phyloP scores from a whole-genome alignment of 2,113 vertebrate species.

The Amazona vittata region DNA sequence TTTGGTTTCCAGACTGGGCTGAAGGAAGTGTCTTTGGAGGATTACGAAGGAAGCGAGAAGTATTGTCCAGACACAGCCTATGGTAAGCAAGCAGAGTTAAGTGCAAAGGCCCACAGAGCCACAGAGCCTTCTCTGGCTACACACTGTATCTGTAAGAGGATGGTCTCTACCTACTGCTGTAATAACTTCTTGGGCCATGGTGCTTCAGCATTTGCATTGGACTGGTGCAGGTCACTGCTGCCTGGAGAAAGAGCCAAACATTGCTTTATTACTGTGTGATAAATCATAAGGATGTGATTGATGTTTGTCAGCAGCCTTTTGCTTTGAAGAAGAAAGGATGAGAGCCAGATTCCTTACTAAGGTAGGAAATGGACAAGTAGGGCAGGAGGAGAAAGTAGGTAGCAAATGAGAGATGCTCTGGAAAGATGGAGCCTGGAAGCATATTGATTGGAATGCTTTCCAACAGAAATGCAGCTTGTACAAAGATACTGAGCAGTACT shows the following conservation, averaged over 20 bases:
- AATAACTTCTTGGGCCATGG: not conserved
- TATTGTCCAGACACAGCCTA: slow-evolving; percentile 83
- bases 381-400: not conserved
- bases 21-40: slow-evolving; percentile 59
- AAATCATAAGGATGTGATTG: not conserved
- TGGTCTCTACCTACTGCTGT: not conserved
- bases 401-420: slow-evolving; percentile 34
- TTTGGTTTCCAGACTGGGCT: slow-evolving; percentile 67
- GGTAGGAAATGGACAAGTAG: not conserved
- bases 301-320: slow-evolving; percentile 29
- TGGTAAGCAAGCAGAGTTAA: slow-evolving; percentile 76
- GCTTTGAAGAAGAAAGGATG: not conserved
- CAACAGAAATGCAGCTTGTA: slow-evolving; percentile 39
- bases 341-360: not conserved
- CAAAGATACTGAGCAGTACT: slow-evolving; percentile 44
- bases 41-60: slow-evolving; percentile 67
- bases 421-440: slow-evolving; percentile 37
- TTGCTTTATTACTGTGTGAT: not conserved
- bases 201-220: not conserved
- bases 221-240: not conserved
- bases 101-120: not conserved
- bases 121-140: not conserved
- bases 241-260: not conserved
- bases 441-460: slow-evolving; percentile 22
- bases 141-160: not conserved